A percentile compares a stretch with the other conserved stretches of the same genome.
Evolutionary conservation across 2,797 vertebrate species (phyloP).

Genomic region (Sciaenops ocellatus): DNA sequence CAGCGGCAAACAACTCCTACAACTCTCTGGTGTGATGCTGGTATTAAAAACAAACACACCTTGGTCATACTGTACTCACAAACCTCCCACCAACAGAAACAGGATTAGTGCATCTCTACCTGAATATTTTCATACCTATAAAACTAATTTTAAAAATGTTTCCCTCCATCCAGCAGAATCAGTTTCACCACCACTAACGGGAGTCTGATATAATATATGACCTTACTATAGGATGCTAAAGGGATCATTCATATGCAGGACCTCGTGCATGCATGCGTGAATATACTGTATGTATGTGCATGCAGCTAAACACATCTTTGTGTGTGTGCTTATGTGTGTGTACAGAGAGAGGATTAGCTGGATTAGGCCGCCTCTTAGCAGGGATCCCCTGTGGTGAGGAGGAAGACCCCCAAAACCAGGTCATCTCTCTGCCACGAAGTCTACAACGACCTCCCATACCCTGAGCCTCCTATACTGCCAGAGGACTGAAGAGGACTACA

Average conservation of each 20-base stretch:
- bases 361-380: slow-evolving; percentile 93
- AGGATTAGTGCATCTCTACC: not conserved
- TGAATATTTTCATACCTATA: not conserved
- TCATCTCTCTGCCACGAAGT: slow-evolving; percentile 80
- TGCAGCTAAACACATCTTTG: slow-evolving; percentile 40
- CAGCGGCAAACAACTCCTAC: slow-evolving; percentile 9
- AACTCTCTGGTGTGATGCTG: not conserved
- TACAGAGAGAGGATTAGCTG: slow-evolving; percentile 93
- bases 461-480: slow-evolving; percentile 15
- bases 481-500: not conserved
- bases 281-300: slow-evolving; percentile 42
- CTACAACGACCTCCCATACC: slow-evolving; percentile 69
- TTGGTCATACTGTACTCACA: not conserved
- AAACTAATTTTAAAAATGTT: not conserved
- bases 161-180: slow-evolving; percentile 22
- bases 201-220: slow-evolving; percentile 4
- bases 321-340: slow-evolving; percentile 56
- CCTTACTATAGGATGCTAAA: slow-evolving; percentile 10
- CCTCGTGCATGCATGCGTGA: not conserved
- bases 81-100: slow-evolving; percentile 9
- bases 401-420: slow-evolving; percentile 93
- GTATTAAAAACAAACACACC: slow-evolving; percentile 4
- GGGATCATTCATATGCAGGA: slow-evolving; percentile 27
- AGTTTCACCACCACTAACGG: slow-evolving; percentile 24
- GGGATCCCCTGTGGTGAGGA: slow-evolving; percentile 91